phyloP scores from a whole-genome alignment of 2,797 vertebrate species.

The Pangasius djambal region DNA sequence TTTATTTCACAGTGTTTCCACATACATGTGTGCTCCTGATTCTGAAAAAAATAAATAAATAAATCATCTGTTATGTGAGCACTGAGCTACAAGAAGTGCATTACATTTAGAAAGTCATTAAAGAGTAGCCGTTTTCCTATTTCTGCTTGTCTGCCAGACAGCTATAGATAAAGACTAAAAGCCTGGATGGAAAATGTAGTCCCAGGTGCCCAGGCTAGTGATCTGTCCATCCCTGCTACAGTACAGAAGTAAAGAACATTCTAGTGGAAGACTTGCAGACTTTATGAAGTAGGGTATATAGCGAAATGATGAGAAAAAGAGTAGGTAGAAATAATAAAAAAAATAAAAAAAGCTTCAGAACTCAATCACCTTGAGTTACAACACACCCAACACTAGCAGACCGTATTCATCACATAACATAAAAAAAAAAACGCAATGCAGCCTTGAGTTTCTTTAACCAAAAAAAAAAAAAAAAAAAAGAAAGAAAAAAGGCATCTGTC shows the following conservation, averaged over 20 bases:
- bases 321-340: background rate
- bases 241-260: background rate
- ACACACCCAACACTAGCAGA: background rate
- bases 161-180: background rate
- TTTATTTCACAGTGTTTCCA: background rate
- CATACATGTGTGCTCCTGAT: background rate
- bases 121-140: background rate
- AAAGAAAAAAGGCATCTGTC: slow-evolving; percentile 3
- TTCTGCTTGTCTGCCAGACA: background rate
- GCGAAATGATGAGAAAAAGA: background rate
- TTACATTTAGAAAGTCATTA: background rate
- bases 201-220: background rate
- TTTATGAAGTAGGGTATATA: background rate
- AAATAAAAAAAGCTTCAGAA: too few relatives aligned
- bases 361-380: background rate
- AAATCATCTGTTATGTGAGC: background rate
- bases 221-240: background rate
- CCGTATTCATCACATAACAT: background rate
- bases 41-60: background rate
- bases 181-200: background rate
- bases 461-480: background rate
- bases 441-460: background rate
- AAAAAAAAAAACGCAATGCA: background rate
- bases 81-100: background rate
- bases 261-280: too few relatives aligned